Base-by-base conservation (phyloP, 1,140 invertebrate genomes). In the Oryctes rhinoceros region DNA sequence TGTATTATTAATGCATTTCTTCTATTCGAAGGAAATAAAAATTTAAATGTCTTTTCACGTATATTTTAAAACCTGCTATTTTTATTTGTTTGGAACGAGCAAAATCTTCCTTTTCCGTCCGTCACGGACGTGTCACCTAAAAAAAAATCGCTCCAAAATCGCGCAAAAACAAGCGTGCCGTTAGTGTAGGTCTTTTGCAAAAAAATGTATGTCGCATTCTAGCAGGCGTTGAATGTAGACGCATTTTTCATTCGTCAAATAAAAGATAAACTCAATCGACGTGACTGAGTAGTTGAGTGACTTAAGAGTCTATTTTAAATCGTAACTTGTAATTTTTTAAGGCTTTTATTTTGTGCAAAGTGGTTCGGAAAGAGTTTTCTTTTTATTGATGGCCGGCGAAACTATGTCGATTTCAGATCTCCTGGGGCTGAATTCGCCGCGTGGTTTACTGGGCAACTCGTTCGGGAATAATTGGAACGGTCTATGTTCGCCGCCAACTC, bases 351-450 rank as follows among this genome's bases (percentile, higher is more conserved):
- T 79, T 74, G 47, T 81, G 44, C 62, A 78, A 78, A 78, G 53
- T 78, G 59, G 39, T 62, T 30, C 24, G 13, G 4, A 80, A n/a
- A 62, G 39, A 49, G 24, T 59, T 18, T 7, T n/a, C 44, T 74
- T 80, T 80, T 37, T 76, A 49, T n/a, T 79, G 76, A 86, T 85
- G 84, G 83, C 85, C 83, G 85, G 83, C 81, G 86, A 86, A 48
- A 86, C 85, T 39, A 90, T 89, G 84, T 89, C 89, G 9, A 89
- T 91, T 81, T 86, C 89, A 65, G 90, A 91, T 84, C 84, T 91
- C 79, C 88, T 91, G 65, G 90, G 90, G 48, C 83, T 91, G 53
- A 89, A 89, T 83, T 87, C 90, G 59, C 88, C 90, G 18, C 87
- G 89, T 75, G 90, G 89, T 74, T 82, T 90, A 65, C 85, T 91